Evolutionary conservation across 2,888 invertebrate genomes (phyloP), one percentile per base, ranked within the genome.

Genomic region (Folsomia candida): DNA sequence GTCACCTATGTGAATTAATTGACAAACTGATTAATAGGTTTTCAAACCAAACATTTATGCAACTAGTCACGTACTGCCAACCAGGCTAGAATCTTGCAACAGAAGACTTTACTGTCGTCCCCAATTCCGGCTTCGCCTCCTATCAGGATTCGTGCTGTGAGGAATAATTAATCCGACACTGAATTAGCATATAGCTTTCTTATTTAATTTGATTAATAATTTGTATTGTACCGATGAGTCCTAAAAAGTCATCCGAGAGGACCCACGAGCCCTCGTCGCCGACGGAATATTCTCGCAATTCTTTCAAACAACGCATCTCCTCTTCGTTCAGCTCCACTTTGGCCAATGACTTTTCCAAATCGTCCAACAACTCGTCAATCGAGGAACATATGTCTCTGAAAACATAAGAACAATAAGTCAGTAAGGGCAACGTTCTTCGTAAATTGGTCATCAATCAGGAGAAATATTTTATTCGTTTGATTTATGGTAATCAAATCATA

Each of bases 261-360:
- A 93, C 93, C 95, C 95, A 95, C 81, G 93, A 92, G 70, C 94
- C 95, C 82, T 94, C 94, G 80, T 92, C 91, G 78, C 91, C 91
- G 79, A 94, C 86, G 83, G 94, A 88, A 84, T 94, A 95, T 83
- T 93, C 92, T 82, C 91, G 89, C 80, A 95, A 85, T 85, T 95
- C 94, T 80, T 90, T 90, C 82, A 94, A 84, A 78, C 90, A 90
- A 80, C 87, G 86, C 81, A 87, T 87, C 82, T 94, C 94, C 73
- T 91, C 92, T 14, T 88, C 87, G 66, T 87, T 86, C 75, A 94
- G 85, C 82, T 89, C 88, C 29, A 89, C 90, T 72, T 90, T 90
- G 68, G 93, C 86, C 62, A 89, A 83, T 14, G 78, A 78, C 71
- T 86, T 87, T 0, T 88, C 86, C 66, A 95, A 84, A 47, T 87